Evolutionary conservation across 2,797 vertebrate species (phyloP).

Genomic region (Hipposideros larvatus): DNA sequence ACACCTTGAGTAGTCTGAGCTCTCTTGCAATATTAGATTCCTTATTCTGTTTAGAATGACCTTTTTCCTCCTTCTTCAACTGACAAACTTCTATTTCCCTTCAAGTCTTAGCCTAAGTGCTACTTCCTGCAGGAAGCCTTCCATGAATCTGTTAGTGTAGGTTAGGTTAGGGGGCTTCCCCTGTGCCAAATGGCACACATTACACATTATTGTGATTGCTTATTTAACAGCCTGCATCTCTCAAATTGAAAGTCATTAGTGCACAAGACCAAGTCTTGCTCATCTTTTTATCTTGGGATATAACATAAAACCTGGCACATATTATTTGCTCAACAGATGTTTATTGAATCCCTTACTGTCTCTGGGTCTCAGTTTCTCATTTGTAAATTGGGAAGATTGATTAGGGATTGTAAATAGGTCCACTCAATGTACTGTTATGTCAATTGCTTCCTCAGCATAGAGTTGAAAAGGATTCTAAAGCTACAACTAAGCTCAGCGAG

Average conservation of each 20-base stretch:
- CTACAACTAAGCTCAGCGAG: background rate
- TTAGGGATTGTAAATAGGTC: background rate
- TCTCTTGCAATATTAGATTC: background rate
- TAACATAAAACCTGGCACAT: background rate
- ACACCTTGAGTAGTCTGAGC: background rate
- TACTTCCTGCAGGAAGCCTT: background rate
- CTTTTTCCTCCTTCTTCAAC: background rate
- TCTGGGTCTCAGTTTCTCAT: background rate
- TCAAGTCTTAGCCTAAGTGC: background rate
- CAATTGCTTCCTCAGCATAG: background rate
- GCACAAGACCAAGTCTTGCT: background rate
- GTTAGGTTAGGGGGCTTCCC: background rate
- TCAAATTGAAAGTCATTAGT: background rate
- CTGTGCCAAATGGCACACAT: background rate
- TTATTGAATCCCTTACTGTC: background rate
- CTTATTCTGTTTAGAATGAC: background rate
- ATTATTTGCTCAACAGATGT: background rate
- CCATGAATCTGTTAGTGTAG: background rate
- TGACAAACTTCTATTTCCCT: background rate
- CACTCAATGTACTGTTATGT: background rate
- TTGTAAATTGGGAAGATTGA: background rate
- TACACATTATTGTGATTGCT: background rate
- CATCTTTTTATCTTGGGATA: conserved; percentile 1
- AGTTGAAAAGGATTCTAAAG: conserved; percentile 38
- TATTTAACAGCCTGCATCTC: background rate